Evolutionary conservation across 2,888 invertebrate genomes (phyloP).

Genomic region (Melinaea menophilus): DNA sequence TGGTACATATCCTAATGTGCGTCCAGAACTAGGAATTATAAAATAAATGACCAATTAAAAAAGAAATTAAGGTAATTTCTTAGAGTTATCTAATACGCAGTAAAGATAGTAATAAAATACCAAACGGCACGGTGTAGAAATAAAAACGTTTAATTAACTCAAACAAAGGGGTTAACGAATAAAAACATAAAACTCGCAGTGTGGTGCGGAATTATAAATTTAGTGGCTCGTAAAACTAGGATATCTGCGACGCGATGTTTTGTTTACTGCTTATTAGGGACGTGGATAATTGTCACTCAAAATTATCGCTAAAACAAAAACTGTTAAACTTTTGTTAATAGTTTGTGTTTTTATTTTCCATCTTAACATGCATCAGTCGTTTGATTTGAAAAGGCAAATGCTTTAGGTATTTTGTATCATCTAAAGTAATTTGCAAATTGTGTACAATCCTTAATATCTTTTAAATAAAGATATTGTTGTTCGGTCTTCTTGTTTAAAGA

Average conservation of each 20-base stretch:
- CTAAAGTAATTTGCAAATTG: conserved; percentile 30
- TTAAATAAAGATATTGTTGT: too few species aligned
- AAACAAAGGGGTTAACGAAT: conserved; percentile 34
- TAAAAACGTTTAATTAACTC: conserved; percentile 34
- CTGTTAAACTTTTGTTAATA: too few species aligned
- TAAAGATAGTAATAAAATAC: conserved; percentile 23
- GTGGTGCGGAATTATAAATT: conserved; percentile 34
- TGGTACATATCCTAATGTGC: too few species aligned
- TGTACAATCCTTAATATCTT: conserved; percentile 11
- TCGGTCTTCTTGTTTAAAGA: conserved; percentile 10
- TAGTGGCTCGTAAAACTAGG: conserved; percentile 32
- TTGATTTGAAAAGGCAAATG: conserved; percentile 27
- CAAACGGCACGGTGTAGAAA: conserved; percentile 24
- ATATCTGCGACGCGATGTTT: conserved; percentile 24
- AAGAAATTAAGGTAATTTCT: conserved; percentile 2
- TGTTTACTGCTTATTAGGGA: background rate
- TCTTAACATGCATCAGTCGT: conserved; percentile 18
- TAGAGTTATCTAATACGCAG: conserved; percentile 8
- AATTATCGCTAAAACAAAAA: too few species aligned
- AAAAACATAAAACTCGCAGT: conserved; percentile 34
- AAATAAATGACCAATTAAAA: background rate
- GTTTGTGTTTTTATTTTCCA: too few species aligned
- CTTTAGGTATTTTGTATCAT: conserved; percentile 23
- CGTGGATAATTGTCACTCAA: background rate
- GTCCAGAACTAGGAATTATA: too few species aligned